Conservation (phyloP, 2,888 invertebrate species). For the Mongoloraphidia duomilia region DNA sequence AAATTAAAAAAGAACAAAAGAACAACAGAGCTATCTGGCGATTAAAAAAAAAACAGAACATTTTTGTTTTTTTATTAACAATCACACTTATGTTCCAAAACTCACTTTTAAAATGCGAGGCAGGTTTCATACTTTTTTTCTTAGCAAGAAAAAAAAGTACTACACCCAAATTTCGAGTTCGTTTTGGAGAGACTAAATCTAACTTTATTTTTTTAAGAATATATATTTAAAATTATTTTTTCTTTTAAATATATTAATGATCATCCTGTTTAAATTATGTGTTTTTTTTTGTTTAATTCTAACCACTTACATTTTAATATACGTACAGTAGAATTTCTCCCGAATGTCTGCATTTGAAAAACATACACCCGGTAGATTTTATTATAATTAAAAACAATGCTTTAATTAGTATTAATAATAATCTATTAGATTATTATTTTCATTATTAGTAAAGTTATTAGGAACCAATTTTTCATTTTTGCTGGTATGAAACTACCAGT, state of each 20-base stretch:
- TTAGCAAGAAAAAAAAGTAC: constrained; percentile 22
- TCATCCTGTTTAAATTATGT: constrained; percentile 15
- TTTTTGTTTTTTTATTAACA: constrained; percentile 34
- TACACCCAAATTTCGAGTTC: constrained; percentile 34
- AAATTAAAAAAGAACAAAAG: no score
- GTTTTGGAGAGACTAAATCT: constrained; percentile 35
- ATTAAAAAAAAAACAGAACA: no score
- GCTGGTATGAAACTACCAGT: constrained; percentile 25
- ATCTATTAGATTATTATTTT: constrained; percentile 20
- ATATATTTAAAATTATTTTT: constrained; percentile 28
- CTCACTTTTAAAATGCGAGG: constrained; percentile 57
- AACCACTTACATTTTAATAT: constrained; percentile 1
- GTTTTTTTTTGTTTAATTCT: constrained; percentile 1
- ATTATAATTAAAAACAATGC: constrained; percentile 3
- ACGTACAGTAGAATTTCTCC: constrained; percentile 1
- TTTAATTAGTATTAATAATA: constrained; percentile 1
- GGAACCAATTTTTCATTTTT: constrained; percentile 32
- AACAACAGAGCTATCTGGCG: no score
- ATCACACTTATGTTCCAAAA: constrained; percentile 64
- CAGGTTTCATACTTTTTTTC: constrained; percentile 33
- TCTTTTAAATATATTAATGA: constrained; percentile 27
- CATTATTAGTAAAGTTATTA: constrained; percentile 31
- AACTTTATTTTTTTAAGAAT: constrained; percentile 22
- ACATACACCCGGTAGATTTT: neutral
- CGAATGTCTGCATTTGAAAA: no score